phyloP scores from a whole-genome alignment of 2,888 invertebrate species.

The Parochlus steinenii region DNA sequence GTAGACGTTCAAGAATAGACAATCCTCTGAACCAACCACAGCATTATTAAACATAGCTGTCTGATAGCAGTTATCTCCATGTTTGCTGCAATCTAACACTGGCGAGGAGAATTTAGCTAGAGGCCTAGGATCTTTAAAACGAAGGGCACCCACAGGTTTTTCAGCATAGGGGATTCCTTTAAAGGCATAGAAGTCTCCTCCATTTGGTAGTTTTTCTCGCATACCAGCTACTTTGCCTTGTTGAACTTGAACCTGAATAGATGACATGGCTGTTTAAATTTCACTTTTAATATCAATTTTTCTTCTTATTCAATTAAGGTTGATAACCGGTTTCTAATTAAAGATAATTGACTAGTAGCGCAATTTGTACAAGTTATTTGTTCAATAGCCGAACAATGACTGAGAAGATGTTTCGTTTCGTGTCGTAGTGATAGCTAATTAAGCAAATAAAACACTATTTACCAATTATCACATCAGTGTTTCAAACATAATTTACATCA shows the following conservation, averaged over 20 bases:
- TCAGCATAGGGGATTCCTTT: slow-evolving; percentile 40
- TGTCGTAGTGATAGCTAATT: too few relatives aligned
- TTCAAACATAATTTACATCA: too few relatives aligned
- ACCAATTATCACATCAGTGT: too few relatives aligned
- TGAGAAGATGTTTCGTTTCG: too few relatives aligned
- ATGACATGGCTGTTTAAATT: too few relatives aligned
- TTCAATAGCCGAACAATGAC: too few relatives aligned
- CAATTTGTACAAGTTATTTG: too few relatives aligned
- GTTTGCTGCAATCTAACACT: slow-evolving; percentile 24
- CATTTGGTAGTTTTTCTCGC: slow-evolving; percentile 25
- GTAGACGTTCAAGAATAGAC: slow-evolving; percentile 26
- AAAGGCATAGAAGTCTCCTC: slow-evolving; percentile 31
- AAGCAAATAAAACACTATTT: too few relatives aligned
- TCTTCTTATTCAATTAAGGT: too few relatives aligned
- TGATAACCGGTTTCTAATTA: too few relatives aligned
- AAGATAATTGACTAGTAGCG: too few relatives aligned
- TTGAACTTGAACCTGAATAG: slow-evolving; percentile 24
- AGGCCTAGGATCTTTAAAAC: slow-evolving; percentile 27
- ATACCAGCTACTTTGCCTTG: slow-evolving; percentile 35
- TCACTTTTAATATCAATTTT: too few relatives aligned
- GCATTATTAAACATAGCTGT: slow-evolving; percentile 19
- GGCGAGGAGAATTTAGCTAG: slow-evolving; percentile 19
- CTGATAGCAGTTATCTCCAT: slow-evolving; percentile 23
- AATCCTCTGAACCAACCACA: slow-evolving; percentile 24
- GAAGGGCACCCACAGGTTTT: slow-evolving; percentile 32